Conservation (phyloP, 2,888 invertebrate genomes). For the Meta bourneti region DNA sequence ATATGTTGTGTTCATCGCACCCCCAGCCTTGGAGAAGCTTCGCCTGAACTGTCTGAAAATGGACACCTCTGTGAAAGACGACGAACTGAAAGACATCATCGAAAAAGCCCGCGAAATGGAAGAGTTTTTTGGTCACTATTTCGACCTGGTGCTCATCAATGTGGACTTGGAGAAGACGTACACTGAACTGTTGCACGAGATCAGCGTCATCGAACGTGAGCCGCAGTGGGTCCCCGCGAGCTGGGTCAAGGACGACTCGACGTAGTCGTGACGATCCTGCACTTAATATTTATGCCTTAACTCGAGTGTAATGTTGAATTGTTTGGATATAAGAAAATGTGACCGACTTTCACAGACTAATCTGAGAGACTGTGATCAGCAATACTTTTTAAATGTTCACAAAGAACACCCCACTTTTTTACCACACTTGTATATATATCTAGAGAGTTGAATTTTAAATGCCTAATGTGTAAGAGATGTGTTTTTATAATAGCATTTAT, state of each 20-base stretch:
- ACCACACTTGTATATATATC: slow-evolving; percentile 35
- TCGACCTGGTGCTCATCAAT: slow-evolving; percentile 98
- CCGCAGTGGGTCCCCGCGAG: slow-evolving; percentile 97
- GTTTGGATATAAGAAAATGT: background rate
- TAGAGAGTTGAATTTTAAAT: slow-evolving; percentile 27
- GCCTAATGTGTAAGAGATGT: background rate
- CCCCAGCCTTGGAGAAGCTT: slow-evolving; percentile 96
- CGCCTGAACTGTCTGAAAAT: slow-evolving; percentile 94
- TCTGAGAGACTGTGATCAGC: slow-evolving; percentile 22
- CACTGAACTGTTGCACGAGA: slow-evolving; percentile 94
- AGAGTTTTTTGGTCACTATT: slow-evolving; percentile 94
- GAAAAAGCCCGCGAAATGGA: slow-evolving; percentile 99
- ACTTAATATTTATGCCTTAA: background rate
- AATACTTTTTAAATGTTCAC: slow-evolving; percentile 48
- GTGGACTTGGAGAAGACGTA: slow-evolving; percentile 97
- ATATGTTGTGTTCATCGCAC: slow-evolving; percentile 97
- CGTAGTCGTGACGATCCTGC: background rate
- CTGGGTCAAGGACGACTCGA: slow-evolving; percentile 82
- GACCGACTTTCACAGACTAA: slow-evolving; percentile 16
- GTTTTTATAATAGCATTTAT: slow-evolving; percentile 52
- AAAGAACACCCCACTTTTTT: slow-evolving; percentile 32
- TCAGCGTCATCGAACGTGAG: slow-evolving; percentile 96
- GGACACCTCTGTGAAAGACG: slow-evolving; percentile 92
- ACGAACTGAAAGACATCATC: slow-evolving; percentile 86
- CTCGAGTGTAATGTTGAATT: background rate